Evolutionary conservation across 2,113 vertebrate species (phyloP), one percentile per base, ranked within the genome.

Genomic region (Crypturellus undulatus): DNA sequence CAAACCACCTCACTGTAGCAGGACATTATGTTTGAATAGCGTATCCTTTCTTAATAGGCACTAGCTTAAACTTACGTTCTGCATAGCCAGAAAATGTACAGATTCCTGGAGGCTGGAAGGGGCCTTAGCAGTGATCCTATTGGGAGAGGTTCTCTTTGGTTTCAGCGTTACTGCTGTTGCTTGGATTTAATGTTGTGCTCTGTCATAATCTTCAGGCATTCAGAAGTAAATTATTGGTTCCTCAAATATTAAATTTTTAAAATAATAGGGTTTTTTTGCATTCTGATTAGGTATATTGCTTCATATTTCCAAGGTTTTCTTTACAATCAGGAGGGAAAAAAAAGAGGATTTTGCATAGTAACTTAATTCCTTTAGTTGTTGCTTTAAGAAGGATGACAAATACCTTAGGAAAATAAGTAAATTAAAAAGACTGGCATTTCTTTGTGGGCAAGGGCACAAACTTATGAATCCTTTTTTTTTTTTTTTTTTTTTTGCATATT

Each of bases 41-140:
- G 0, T 43, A 52, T 82, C 25, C 43, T 0, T 0, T 40, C 28
- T 45, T 51, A 38, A 65, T 16, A 21, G 20, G 11, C 14, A 8
- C 36, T 38, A 36, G 26, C 25, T 51, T 52, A 25, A 34, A 36
- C 32, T 71, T 26, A 12, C 19, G 10, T 36, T 86, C 69, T 75
- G 7, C 10, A 3, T 8, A 38, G 32, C 18, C 34, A 24, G 36
- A 45, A 77, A 58, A 38, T 42, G 9, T 3, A 45, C 9, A 19
- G 4, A 3, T 58, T 78, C 36, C 51, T 49, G 14, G 18, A 43
- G 52, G 6, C 22, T 36, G 26, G 36, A 81, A 30, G 58, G n/a
- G 20, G 22, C 36, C 12, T 82, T 43, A 30, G 7, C 17, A 38
- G 22, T 52, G 22, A n/a, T 24, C 1, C 1, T 36, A 34, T 32